A percentile compares a stretch with the other conserved stretches of the same genome.
Evolutionary conservation across 2,113 vertebrate genomes (phyloP).

Genomic region (Alouatta palliata): DNA sequence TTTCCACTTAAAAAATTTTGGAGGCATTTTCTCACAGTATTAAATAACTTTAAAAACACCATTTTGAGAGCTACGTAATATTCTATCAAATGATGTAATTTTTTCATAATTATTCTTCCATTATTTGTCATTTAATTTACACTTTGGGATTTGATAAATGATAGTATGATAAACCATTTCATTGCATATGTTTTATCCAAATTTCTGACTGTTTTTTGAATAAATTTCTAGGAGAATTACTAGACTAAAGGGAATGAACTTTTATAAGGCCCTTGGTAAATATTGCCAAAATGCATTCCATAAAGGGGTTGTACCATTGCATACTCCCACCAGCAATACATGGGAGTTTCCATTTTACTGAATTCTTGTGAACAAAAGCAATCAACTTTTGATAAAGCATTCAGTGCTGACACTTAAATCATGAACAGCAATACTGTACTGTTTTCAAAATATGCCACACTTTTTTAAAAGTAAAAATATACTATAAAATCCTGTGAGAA

Average conservation of each 20-base stretch:
- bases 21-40: not conserved
- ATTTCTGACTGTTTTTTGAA: constrained; percentile 50
- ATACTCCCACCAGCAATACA: constrained; percentile 34
- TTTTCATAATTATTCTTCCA: not conserved
- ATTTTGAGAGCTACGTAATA: constrained; percentile 42
- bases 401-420: constrained; percentile 13
- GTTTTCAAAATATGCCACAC: constrained; percentile 1
- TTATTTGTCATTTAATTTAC: constrained; percentile 40
- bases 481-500: not conserved
- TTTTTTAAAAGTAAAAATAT: not conserved
- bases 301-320: constrained; percentile 32
- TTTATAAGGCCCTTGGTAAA: constrained; percentile 48
- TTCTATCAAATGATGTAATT: not conserved
- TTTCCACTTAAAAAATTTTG: not conserved
- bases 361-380: constrained; percentile 54
- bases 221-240: constrained; percentile 52
- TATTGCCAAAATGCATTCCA: constrained; percentile 49
- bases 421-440: not conserved
- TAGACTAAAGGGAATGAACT: constrained; percentile 29
- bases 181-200: not conserved
- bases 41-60: constrained; percentile 12
- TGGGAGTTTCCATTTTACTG: constrained; percentile 54
- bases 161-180: not conserved
- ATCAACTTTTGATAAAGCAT: constrained; percentile 47
- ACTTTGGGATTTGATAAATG: constrained; percentile 1